Evolutionary conservation across 2,888 invertebrate species (phyloP), one percentile per base, ranked within the genome.

Genomic region (Eupithecia centaureata): DNA sequence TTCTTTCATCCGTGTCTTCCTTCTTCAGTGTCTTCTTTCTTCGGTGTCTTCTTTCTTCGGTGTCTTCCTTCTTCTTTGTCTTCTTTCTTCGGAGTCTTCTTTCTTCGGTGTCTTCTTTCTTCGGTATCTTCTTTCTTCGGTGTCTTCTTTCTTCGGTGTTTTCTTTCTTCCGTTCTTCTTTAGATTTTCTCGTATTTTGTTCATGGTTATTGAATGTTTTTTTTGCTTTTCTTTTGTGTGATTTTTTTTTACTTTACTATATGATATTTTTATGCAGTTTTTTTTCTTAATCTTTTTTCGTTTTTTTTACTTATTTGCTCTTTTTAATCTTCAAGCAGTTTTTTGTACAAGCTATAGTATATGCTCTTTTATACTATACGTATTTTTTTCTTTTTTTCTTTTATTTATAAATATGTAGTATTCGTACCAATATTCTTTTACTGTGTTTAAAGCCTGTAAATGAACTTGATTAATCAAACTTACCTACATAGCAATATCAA

Each of bases 31-130:
- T 72, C 70, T 69, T 73, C 59, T 22, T 65, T 22, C 42, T 52
- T 18, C 25, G 33, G 8, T 8, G 42, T 71, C 70, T 67, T 72
- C 57, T 18, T 65, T 27, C 47, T 52, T 18, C n/a, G 42, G 3
- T 5, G 59, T 71, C 65, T 68, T 73, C 59, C n/a, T 65, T 56
- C 54, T 60, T 69, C 32, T 57, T 47, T 32, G 65, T 70, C 47
- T 65, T 67, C 38, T 18, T 59, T 65, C 33, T 67, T 27, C 25
- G 52, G 2, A 3, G 51, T 71, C 71, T 69, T 74, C 61, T 22
- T 67, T 25, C 57, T 58, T 30, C 30, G 28, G 5, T 8, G 61
- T 71, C 68, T 70, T 73, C 59, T 33, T 67, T 25, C 57, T 58
- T 27, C 25, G 42, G 2, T 8, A 60, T 72, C 68, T 67, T 73